phyloP scores from a whole-genome alignment of 1,140 invertebrate genomes.

The Lamellibrachia luymesi region DNA sequence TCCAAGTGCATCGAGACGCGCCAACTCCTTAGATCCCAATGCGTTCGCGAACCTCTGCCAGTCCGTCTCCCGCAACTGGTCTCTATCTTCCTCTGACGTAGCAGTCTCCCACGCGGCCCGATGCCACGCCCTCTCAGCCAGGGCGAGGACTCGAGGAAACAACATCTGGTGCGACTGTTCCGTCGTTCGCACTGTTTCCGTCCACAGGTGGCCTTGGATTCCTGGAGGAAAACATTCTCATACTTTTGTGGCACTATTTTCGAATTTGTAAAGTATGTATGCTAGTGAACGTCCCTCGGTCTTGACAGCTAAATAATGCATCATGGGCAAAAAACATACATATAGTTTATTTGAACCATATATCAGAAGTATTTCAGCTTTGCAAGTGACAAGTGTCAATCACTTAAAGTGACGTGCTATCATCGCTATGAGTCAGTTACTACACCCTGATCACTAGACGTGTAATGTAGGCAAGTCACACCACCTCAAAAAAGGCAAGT shows the following conservation, averaged over 20 bases:
- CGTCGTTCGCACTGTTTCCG: conserved; percentile 37
- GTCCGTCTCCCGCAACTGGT: conserved; percentile 29
- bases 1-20: conserved; percentile 34
- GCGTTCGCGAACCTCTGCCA: conserved; percentile 45
- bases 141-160: conserved; percentile 44
- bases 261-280: not conserved
- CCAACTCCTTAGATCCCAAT: conserved; percentile 39
- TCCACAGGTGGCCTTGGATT: conserved; percentile 45
- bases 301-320: no score
- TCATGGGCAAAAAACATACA: no score
- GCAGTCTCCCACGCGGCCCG: conserved; percentile 43
- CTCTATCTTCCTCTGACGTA: conserved; percentile 12
- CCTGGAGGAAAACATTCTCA: conserved; percentile 35
- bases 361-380: no score
- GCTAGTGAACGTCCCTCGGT: no score
- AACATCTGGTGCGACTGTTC: conserved; percentile 43
- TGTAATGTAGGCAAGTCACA: no score
- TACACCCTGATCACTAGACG: no score
- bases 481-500: no score
- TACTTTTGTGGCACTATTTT: not conserved
- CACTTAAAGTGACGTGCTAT: not conserved
- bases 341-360: no score
- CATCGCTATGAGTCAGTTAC: not conserved
- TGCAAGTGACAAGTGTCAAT: not conserved
- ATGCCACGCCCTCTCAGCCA: conserved; percentile 52